phyloP scores from a whole-genome alignment of 2,888 invertebrate genomes.

The Drosophila subquinaria region DNA sequence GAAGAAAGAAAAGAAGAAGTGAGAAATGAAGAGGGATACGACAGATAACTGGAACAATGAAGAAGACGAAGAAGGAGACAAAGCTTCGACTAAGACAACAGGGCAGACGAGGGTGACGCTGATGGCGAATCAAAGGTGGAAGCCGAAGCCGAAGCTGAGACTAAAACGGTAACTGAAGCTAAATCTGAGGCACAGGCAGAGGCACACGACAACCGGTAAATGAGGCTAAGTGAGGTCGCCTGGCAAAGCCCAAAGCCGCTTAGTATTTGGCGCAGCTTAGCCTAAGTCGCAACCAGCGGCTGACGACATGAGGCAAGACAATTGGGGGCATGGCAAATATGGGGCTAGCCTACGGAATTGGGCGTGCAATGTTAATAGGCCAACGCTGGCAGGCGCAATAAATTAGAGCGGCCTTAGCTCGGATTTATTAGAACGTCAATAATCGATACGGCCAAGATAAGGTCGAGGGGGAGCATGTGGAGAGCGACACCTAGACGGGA shows the following conservation, averaged over 20 bases:
- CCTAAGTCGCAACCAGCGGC: constrained; percentile 39
- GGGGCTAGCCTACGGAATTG: constrained; percentile 27
- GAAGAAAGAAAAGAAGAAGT: not conserved
- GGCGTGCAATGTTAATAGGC: constrained; percentile 59
- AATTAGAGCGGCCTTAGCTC: constrained; percentile 65
- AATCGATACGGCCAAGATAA: constrained; percentile 51
- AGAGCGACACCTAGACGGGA: constrained; percentile 26
- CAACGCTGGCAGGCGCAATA: constrained; percentile 57
- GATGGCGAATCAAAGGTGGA: not conserved
- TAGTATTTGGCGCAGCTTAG: constrained; percentile 61
- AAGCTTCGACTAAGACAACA: not conserved
- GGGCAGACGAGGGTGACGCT: not conserved
- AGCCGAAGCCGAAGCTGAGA: not conserved
- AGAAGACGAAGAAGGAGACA: not conserved
- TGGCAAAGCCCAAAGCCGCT: constrained; percentile 60
- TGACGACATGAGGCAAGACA: constrained; percentile 14
- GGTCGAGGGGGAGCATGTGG: not conserved
- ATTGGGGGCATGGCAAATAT: constrained; percentile 1
- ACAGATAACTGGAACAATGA: not conserved
- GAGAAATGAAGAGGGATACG: not conserved
- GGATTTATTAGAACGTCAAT: constrained; percentile 73
- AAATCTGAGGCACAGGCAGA: not conserved
- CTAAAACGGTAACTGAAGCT: not conserved
- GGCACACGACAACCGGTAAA: constrained; percentile 22
- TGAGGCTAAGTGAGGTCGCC: constrained; percentile 48